These are phyloP conservation scores for Pelusios castaneus DNA, from an alignment of 2,113 vertebrate genomes.

Conservation along the genomic window DNA sequence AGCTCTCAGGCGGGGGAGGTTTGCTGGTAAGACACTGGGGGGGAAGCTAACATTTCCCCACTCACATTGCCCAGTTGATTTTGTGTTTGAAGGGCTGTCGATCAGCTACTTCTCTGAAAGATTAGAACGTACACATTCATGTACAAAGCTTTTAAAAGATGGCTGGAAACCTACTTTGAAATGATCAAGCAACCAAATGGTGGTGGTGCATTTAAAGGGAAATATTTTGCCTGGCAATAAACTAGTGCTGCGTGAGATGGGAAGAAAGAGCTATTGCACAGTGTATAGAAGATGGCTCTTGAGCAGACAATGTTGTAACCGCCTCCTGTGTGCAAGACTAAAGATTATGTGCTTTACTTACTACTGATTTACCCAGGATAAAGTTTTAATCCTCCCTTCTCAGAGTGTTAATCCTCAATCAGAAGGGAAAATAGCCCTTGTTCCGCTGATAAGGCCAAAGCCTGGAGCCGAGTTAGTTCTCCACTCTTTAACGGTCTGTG, in stretches of 20 bases:
- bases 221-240: background rate
- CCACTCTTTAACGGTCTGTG: background rate
- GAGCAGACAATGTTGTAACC: background rate
- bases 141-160: background rate
- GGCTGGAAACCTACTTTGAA: slow-evolving; percentile 6
- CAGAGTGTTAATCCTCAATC: background rate
- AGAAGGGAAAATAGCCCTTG: background rate
- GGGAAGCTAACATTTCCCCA: background rate
- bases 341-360: background rate
- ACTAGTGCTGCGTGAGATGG: background rate
- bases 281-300: background rate
- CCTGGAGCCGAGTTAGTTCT: background rate
- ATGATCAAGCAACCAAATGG: background rate
- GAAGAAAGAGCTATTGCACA: background rate
- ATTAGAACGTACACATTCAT: background rate
- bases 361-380: background rate
- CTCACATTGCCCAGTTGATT: background rate
- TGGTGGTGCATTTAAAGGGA: background rate
- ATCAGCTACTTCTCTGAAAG: background rate
- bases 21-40: background rate
- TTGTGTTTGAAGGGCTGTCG: background rate
- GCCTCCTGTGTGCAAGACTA: background rate
- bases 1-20: background rate
- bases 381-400: background rate
- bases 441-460: background rate